These are phyloP conservation scores for Sebastes elongatus DNA, from an alignment of 2,797 vertebrate genomes.

Conservation along the genomic window DNA sequence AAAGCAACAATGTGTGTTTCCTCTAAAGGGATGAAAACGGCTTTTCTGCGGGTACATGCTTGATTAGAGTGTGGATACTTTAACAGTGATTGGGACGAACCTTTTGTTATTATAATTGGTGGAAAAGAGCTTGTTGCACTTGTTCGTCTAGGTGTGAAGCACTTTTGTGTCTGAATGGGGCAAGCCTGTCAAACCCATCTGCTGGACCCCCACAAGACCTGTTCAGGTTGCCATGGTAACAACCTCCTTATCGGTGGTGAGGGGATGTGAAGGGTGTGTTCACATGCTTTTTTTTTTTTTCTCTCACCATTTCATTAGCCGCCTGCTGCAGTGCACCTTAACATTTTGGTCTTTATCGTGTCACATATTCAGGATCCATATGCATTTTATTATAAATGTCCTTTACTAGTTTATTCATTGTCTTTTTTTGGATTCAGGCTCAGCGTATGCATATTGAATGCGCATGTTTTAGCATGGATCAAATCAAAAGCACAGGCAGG, in stretches of 20 bases:
- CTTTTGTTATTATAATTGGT: constrained; percentile 15
- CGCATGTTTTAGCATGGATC: not conserved
- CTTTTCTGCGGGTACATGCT: constrained; percentile 1
- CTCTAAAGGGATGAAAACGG: not conserved
- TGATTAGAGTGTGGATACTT: constrained; percentile 12
- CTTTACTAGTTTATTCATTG: not conserved
- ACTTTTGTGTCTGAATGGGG: constrained; percentile 30
- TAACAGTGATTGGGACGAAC: not conserved
- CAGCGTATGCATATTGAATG: not conserved
- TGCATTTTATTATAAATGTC: not conserved
- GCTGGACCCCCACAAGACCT: constrained; percentile 47
- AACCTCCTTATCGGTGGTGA: constrained; percentile 32
- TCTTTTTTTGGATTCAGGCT: not conserved
- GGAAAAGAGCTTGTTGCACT: not conserved
- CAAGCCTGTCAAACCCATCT: constrained; percentile 47
- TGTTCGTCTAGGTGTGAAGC: not conserved
- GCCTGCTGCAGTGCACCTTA: constrained; percentile 1
- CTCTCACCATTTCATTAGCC: not conserved
- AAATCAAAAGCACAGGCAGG: not conserved
- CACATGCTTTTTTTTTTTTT: not conserved
- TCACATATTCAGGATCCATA: not conserved
- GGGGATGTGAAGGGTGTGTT: constrained; percentile 52
- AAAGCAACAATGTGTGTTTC: constrained; percentile 41
- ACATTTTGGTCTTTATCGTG: not conserved
- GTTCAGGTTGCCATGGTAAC: constrained; percentile 68